phyloP scores from a whole-genome alignment of 2,888 invertebrate species.

The Spodoptera picta region DNA sequence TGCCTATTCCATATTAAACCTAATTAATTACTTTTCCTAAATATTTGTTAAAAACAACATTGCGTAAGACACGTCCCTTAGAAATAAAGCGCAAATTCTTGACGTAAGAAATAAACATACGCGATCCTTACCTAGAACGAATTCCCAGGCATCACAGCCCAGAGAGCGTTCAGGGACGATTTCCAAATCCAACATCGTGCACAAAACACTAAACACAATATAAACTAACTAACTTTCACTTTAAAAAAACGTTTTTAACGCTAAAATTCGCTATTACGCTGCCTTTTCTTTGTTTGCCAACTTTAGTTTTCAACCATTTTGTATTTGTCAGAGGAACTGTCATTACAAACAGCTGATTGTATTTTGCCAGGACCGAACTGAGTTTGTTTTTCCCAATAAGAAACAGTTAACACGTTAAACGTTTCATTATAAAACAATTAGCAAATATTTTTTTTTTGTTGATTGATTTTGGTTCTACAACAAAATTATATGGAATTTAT shows the following conservation, averaged over 20 bases:
- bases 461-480: not conserved
- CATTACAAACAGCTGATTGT: slow-evolving; percentile 90
- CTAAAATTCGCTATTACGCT: slow-evolving; percentile 83
- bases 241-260: slow-evolving; percentile 77
- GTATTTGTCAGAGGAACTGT: slow-evolving; percentile 89
- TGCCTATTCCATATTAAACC: slow-evolving; percentile 30
- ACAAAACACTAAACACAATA: slow-evolving; percentile 94
- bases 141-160: slow-evolving; percentile 99
- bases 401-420: slow-evolving; percentile 14
- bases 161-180: slow-evolving; percentile 98
- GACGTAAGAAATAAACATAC: slow-evolving; percentile 85
- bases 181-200: slow-evolving; percentile 97
- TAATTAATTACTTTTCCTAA: slow-evolving; percentile 42
- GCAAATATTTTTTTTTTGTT: not conserved
- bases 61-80: slow-evolving; percentile 82
- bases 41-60: slow-evolving; percentile 67
- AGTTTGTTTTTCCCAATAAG: slow-evolving; percentile 19
- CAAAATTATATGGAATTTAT: no score
- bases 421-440: not conserved
- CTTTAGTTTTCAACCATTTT: slow-evolving; percentile 89
- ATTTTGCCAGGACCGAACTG: slow-evolving; percentile 80
- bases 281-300: slow-evolving; percentile 89
- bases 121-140: slow-evolving; percentile 94
- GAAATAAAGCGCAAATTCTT: slow-evolving; percentile 88
- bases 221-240: slow-evolving; percentile 86